Evolutionary conservation across 2,797 vertebrate genomes (phyloP).

Genomic region (Sandelia bainsii): DNA sequence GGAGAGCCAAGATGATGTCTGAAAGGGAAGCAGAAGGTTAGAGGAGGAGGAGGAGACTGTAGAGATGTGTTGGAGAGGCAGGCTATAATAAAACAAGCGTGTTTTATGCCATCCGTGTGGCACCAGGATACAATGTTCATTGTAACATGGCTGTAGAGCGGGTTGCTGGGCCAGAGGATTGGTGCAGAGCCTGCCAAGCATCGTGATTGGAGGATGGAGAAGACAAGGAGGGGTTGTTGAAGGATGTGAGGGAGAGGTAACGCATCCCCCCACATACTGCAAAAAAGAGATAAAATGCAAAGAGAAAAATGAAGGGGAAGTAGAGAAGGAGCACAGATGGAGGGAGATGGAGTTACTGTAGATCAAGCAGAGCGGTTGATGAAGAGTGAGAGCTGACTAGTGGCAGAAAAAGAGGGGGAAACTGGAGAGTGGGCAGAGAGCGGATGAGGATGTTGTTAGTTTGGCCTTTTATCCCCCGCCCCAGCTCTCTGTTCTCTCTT

Average conservation of each 20-base stretch:
- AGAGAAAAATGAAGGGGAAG: slow-evolving; percentile 18
- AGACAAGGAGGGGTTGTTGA: slow-evolving; percentile 9
- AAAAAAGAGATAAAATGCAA: slow-evolving; percentile 24
- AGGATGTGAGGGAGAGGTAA: slow-evolving; percentile 41
- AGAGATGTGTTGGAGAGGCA: not conserved
- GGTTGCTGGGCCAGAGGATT: slow-evolving; percentile 57
- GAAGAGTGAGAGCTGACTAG: slow-evolving; percentile 22
- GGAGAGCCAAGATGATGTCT: not conserved
- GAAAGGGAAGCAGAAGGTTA: not conserved
- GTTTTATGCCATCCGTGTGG: slow-evolving; percentile 35
- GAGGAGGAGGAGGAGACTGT: not conserved
- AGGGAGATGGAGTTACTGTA: slow-evolving; percentile 8
- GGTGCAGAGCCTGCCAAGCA: slow-evolving; percentile 58
- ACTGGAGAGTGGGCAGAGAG: slow-evolving; percentile 22
- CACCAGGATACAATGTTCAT: slow-evolving; percentile 8
- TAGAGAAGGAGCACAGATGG: not conserved
- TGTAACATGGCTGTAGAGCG: slow-evolving; percentile 16
- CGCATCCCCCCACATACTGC: slow-evolving; percentile 45
- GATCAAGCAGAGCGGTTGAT: slow-evolving; percentile 30
- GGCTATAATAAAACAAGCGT: not conserved
- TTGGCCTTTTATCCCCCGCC: slow-evolving; percentile 54
- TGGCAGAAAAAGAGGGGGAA: slow-evolving; percentile 22
- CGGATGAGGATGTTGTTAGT: slow-evolving; percentile 58
- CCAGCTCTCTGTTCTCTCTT: slow-evolving; percentile 28
- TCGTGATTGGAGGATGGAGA: slow-evolving; percentile 56